A percentile compares a stretch with the other conserved stretches of the same genome.
These are phyloP conservation scores for Galerucella calmariensis DNA, from an alignment of 2,888 invertebrate genomes.

Conservation along the genomic window DNA sequence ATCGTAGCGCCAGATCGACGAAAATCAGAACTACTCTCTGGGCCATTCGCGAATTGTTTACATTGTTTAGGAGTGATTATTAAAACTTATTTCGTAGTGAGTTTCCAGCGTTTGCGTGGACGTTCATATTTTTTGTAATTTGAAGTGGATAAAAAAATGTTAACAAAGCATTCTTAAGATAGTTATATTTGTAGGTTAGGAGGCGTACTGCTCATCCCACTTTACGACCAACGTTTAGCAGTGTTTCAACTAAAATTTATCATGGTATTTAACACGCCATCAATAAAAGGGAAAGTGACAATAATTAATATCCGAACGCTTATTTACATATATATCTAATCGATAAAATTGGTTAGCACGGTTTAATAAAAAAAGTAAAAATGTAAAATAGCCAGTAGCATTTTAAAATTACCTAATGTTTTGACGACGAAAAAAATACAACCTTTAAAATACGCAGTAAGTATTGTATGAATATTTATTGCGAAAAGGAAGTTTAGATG, in stretches of 20 bases:
- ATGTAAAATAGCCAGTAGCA: constrained; percentile 17
- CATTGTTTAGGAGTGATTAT: no score
- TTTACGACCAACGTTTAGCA: no score
- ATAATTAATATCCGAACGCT: constrained; percentile 16
- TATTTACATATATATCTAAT: constrained; percentile 20
- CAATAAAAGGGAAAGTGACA: not conserved
- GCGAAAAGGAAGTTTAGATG: constrained; percentile 46
- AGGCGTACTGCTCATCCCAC: no score
- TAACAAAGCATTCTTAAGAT: no score
- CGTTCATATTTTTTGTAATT: no score
- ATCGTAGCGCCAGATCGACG: no score
- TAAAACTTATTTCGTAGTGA: no score
- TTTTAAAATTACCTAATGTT: constrained; percentile 29
- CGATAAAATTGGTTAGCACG: constrained; percentile 15
- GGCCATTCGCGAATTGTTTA: no score
- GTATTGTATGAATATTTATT: constrained; percentile 21
- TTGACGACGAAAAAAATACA: constrained; percentile 27
- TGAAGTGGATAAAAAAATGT: no score
- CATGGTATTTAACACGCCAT: not conserved
- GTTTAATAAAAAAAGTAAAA: not conserved
- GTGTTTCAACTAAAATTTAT: not conserved
- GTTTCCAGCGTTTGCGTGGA: no score
- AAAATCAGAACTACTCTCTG: no score
- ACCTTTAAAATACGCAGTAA: constrained; percentile 28
- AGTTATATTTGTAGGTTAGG: no score